Evolutionary conservation across 2,113 vertebrate genomes (phyloP).

Genomic region (Heliornis fulica): DNA sequence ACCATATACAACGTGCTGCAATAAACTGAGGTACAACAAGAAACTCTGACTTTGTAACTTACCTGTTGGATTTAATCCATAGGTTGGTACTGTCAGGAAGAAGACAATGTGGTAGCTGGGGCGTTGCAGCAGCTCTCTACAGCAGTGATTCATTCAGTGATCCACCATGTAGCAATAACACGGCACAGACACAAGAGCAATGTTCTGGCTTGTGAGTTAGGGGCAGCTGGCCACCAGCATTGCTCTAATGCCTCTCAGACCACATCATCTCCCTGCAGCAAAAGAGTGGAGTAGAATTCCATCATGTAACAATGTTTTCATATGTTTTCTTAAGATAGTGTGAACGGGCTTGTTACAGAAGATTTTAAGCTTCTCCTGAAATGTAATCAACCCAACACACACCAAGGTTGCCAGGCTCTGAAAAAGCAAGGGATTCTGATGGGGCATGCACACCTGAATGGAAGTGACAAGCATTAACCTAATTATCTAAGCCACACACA

Average conservation of each 20-base stretch:
- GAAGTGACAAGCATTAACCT: background rate
- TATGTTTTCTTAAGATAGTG: background rate
- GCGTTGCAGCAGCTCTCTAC: accelerated
- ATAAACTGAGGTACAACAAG: background rate
- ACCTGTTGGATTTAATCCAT: background rate
- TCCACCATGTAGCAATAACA: background rate
- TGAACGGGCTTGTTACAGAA: background rate
- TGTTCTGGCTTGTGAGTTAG: background rate
- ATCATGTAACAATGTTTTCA: background rate
- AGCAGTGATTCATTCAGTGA: background rate
- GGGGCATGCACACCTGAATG: background rate
- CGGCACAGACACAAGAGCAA: accelerated
- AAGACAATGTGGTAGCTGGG: background rate
- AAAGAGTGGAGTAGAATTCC: background rate
- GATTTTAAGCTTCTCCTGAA: background rate
- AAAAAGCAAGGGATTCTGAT: background rate
- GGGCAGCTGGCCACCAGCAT: background rate
- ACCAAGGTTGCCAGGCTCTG: background rate
- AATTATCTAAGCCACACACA: background rate
- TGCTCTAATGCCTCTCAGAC: background rate
- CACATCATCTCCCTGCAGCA: background rate
- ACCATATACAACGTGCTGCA: accelerated
- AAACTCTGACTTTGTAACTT: background rate
- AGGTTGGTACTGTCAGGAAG: background rate
- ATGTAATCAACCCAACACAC: background rate